Evolutionary conservation across 2,888 invertebrate species (phyloP), one percentile per base, ranked within the genome.

Genomic region (Thereva unica): DNA sequence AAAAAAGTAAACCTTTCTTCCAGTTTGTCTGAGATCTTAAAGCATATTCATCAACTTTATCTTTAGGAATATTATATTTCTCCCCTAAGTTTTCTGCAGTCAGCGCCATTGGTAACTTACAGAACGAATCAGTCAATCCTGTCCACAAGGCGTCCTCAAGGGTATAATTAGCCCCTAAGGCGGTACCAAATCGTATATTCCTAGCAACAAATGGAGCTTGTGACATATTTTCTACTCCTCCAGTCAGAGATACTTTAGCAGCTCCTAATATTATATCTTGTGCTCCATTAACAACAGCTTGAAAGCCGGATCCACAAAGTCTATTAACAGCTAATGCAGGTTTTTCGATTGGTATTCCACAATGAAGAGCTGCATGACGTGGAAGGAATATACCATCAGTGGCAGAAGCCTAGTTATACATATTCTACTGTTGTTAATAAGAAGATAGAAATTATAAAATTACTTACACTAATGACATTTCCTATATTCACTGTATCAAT

Each of bases 271-370:
- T 74, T 72, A 98, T 97, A 77, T 96, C 97, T 91, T 96, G 96
- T 44, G 92, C 91, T 64, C 91, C 93, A 83, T 89, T 95, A 12
- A 97, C 87, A 69, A 99, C 84, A 0, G 98, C 87, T 79, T 99
- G 98, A 82, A 99, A 99, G 1, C 98, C 98, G 40, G 97, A 97
- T 10, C 98, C 99, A 80, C 99, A 99, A 12, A 99, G 84, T 70
- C 98, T 84, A 83, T 98, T 99, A 55, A 99, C 86, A 57, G 90
- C 89, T 2, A 95, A 83, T 0, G 93, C 95, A 1, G 97, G 96
- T 68, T 83, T 88, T 52, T 93, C 90, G 71, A 89, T 81, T 5
- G 96, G 95, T 64, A 98, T 88, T 53, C 96, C 97, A 71, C 88
- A 86, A 73, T 89, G 86, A 12, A 99, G 84, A 0, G 89, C 86